Base-by-base conservation (phyloP, 2,113 vertebrate genomes). In the Carassius carassius region DNA sequence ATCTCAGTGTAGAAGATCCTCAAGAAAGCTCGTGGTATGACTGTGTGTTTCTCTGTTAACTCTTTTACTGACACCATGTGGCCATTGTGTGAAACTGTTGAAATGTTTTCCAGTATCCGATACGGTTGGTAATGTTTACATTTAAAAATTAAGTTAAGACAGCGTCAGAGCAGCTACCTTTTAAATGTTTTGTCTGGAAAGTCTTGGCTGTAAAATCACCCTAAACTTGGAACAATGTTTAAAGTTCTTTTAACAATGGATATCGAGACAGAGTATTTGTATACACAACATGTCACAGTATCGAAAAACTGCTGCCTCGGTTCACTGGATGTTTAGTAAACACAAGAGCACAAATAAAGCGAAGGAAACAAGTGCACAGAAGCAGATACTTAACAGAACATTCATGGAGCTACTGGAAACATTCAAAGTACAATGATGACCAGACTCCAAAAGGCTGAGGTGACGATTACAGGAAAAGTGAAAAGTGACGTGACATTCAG, bases 361-460 rank as follows among this genome's bases (percentile, higher is more conserved):
- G 17, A 72, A 65, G 78, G 84, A 56, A 70, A 58, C 84, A 44
- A 54, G 82, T 70, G n/a, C n/a, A 67, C 14, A 54, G 83, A 79
- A 37, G 69, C 5, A 49, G 78, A 62, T 25, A 16, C 9, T 32
- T 29, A 25, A 88, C 21, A 85, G 70, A 82, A 88, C 80, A 82
- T 60, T 89, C 85, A 96, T 95, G 95, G 94, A 96, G 87, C 90
- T 87, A 86, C 90, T 93, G 7, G 89, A 87, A 89, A 93, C 86
- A 74, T 94, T 41, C 92, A 93, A 90, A 95, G 92, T 76, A 95
- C 91, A 90, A 92, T 94, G 2, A 89, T 92, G 6, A 92, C 92
- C 14, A 91, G 93, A 75, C 96, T 95, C 41, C 92, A 95, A 84
- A 92, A 95, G 83, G 94, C 93, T 0, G 96, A 97, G 89, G 93